These are phyloP conservation scores for Temnothorax curvispinosus DNA, from an alignment of 1,140 invertebrate species.

Conservation along the genomic window DNA sequence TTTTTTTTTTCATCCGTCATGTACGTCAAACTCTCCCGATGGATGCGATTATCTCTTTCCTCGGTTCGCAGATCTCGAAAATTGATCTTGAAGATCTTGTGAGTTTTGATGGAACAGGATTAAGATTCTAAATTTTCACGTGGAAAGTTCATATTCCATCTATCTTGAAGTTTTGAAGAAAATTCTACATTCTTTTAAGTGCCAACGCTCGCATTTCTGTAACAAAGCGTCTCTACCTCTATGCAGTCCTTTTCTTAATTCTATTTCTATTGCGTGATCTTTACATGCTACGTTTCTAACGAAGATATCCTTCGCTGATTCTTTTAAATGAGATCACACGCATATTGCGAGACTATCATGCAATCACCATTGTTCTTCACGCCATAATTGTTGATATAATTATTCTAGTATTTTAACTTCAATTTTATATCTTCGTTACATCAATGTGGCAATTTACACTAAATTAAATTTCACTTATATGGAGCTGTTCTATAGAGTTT, in stretches of 20 bases:
- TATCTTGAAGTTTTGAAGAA: neutral
- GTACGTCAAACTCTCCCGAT: constrained; percentile 58
- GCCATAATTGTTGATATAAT: constrained; percentile 12
- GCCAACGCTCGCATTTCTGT: neutral
- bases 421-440: constrained; percentile 26
- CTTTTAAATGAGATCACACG: constrained; percentile 22
- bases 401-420: neutral
- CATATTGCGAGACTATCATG: constrained; percentile 12
- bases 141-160: neutral
- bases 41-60: constrained; percentile 55
- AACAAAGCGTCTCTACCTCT: neutral
- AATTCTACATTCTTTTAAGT: neutral
- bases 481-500: neutral
- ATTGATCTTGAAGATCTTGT: neutral
- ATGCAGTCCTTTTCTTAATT: neutral
- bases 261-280: constrained; percentile 6
- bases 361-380: constrained; percentile 20
- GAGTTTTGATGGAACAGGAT: neutral
- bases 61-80: constrained; percentile 48
- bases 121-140: neutral
- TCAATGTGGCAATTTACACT: constrained; percentile 7
- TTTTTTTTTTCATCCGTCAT: constrained; percentile 4
- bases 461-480: constrained; percentile 22
- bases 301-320: constrained; percentile 17
- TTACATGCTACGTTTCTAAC: constrained; percentile 5